A percentile compares a stretch with the other conserved stretches of the same genome.
phyloP scores from a whole-genome alignment of 2,888 invertebrate genomes.

The Hirtodrosophila confusa region DNA sequence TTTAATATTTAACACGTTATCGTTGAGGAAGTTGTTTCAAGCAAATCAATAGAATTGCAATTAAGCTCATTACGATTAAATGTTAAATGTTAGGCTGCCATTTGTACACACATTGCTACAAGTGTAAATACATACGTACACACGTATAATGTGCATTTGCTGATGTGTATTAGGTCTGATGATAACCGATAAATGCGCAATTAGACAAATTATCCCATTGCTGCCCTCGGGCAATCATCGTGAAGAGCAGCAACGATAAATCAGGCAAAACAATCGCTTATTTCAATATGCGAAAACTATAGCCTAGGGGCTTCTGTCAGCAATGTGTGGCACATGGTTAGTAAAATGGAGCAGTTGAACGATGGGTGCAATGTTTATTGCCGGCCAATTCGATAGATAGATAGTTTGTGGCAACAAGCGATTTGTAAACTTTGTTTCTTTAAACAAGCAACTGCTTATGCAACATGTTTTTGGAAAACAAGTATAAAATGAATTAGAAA shows the following conservation, averaged over 20 bases:
- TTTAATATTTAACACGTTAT: constrained; percentile 21
- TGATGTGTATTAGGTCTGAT: constrained; percentile 10
- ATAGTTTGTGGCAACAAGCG: too few relatives aligned
- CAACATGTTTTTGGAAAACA: too few relatives aligned
- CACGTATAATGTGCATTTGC: background rate
- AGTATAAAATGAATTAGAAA: too few relatives aligned
- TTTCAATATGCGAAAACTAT: constrained; percentile 21
- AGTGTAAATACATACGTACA: constrained; percentile 1
- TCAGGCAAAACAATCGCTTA: constrained; percentile 26
- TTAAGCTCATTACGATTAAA: constrained; percentile 63
- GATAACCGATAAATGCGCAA: constrained; percentile 74
- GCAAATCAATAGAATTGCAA: constrained; percentile 71
- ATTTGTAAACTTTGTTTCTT: too few relatives aligned
- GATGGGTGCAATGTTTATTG: constrained; percentile 3
- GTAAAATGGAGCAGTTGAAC: background rate
- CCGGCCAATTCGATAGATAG: background rate
- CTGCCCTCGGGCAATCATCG: constrained; percentile 29
- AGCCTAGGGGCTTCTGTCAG: constrained; percentile 13
- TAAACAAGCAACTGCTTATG: too few relatives aligned
- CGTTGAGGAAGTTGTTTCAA: constrained; percentile 11
- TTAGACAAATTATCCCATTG: constrained; percentile 70
- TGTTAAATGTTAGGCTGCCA: constrained; percentile 45
- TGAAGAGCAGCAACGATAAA: constrained; percentile 5
- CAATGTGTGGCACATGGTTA: constrained; percentile 5
- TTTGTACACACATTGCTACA: constrained; percentile 18